Base-by-base conservation (phyloP, 2,113 vertebrate species). In the Jaculus jaculus region DNA sequence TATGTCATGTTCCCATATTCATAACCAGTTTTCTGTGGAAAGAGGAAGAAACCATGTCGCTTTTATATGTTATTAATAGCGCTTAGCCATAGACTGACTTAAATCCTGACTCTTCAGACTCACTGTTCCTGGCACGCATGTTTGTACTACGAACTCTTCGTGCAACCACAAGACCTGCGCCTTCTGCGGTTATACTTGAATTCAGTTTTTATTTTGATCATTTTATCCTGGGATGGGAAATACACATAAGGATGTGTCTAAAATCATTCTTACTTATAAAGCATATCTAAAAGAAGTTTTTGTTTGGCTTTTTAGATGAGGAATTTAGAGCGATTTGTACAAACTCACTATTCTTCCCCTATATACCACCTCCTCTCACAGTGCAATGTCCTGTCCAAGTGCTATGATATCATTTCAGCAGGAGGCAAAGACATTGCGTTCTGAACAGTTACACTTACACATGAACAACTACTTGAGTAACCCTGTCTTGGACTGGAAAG, bases 381-480 rank as follows among this genome's bases (percentile, higher is more conserved):
- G 1, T 69, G 26, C 26, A 42, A 86, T 88, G 91, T 97, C 72
- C 88, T 77, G 72, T 94, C 60, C 71, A 17, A 42, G 65, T 94
- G 87, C 65, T 32, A 42, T 89, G 91, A 95, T 90, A 88, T 47
- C 81, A 82, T 87, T 95, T 94, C 73, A 73, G 73, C 37, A 79
- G 39, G 74, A 73, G 90, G 88, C 63, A 74, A 72, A 88, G 88
- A 65, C 39, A 87, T 37, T 94, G 51, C 47, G 51, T 60, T 34
- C 81, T 71, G 18, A 82, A 26, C 74, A 77, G 90, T 92, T 87
- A 68, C 73, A 69, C 77, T 37, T n/a, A 66, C 81, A 47, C 87
- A 68, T 89, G 91, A 94, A 71, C 84, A 89, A 94, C 51, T 66
- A 42, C 65, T 96, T 94, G 94, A 95, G 87, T 96, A 91, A 93